These are phyloP conservation scores for Dipodomys stephensi DNA, from an alignment of 2,113 vertebrate genomes.

Conservation along the genomic window DNA sequence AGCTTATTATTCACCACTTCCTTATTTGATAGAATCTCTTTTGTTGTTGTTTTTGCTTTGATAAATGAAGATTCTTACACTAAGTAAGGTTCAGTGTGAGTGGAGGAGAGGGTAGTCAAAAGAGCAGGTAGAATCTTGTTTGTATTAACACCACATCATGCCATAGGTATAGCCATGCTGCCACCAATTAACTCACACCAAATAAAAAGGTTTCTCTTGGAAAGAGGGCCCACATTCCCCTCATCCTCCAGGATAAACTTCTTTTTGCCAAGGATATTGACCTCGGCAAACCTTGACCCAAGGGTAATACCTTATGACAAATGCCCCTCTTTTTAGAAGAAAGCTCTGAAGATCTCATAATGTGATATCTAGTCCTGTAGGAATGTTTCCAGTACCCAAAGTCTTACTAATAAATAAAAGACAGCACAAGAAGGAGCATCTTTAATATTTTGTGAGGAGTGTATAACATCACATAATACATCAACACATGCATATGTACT, in stretches of 20 bases:
- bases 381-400: neutral
- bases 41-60: neutral
- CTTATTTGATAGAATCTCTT: neutral
- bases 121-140: neutral
- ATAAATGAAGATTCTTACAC: neutral
- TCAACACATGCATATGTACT: too few relatives aligned
- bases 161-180: neutral
- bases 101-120: neutral
- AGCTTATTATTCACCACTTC: neutral
- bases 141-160: rapidly evolving
- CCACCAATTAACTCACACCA: neutral
- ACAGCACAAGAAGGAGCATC: neutral
- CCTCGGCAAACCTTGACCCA: neutral
- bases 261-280: neutral
- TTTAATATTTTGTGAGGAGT: neutral
- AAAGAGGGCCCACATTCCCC: neutral
- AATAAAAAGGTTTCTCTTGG: neutral
- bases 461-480: neutral
- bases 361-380: neutral
- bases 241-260: neutral
- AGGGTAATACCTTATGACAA: neutral
- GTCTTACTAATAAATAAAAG: neutral
- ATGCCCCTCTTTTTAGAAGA: neutral
- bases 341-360: neutral
- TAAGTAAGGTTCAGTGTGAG: neutral